Conservation (phyloP, 1,140 invertebrate genomes). For the Augochlora pura region DNA sequence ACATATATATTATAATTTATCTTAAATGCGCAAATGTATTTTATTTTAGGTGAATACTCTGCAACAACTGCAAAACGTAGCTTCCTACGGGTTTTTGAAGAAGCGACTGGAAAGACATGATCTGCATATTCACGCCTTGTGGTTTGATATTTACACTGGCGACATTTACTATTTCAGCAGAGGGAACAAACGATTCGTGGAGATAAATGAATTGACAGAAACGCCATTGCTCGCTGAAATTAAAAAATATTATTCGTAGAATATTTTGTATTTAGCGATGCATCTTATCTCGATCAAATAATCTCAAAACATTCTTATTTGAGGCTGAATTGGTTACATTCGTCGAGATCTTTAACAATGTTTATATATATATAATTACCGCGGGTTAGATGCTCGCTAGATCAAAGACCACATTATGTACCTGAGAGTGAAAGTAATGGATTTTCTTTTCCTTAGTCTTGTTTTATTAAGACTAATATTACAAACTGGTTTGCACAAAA, state of each 20-base stretch:
- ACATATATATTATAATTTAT: not conserved
- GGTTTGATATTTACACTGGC: constrained; percentile 98
- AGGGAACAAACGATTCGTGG: constrained; percentile 89
- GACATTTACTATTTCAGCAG: constrained; percentile 97
- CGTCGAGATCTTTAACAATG: not conserved
- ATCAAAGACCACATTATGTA: constrained; percentile 25
- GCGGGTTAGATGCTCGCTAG: constrained; percentile 25
- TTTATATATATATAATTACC: not conserved
- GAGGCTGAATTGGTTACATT: constrained; percentile 12
- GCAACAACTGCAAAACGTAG: constrained; percentile 96
- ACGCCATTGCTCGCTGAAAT: constrained; percentile 88
- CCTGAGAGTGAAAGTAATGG: constrained; percentile 37
- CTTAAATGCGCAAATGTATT: not conserved
- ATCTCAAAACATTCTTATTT: constrained; percentile 10
- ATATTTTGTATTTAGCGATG: not conserved
- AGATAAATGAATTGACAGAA: constrained; percentile 91
- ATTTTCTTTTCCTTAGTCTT: constrained; percentile 19
- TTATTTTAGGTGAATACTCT: constrained; percentile 91
- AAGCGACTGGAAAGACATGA: constrained; percentile 89
- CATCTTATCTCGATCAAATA: not conserved
- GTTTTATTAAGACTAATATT: constrained; percentile 35
- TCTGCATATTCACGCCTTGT: constrained; percentile 94
- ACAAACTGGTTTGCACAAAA: constrained; percentile 28
- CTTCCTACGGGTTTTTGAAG: constrained; percentile 95
- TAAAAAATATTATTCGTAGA: constrained; percentile 88